Base-by-base conservation (phyloP, 2,113 vertebrate genomes). In the Calypte anna region DNA sequence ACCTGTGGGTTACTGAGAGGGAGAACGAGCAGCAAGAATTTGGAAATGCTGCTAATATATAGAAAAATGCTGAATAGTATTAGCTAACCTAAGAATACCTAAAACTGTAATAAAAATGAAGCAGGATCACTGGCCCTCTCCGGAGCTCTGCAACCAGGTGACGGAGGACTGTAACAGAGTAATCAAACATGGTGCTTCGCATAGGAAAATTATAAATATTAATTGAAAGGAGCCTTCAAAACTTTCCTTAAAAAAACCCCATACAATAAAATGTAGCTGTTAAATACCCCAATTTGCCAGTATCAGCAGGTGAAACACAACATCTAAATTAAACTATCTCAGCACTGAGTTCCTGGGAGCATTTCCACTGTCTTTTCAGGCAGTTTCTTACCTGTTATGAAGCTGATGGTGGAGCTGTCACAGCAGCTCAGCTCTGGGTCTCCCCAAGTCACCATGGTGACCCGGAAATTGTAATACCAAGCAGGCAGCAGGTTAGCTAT, bases 391-490 rank as follows among this genome's bases (percentile, higher is more conserved):
- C 99, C 99, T 98, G 99, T 99, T 19, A 99, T 96, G 67, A 99
- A 99, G 98, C 99, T 99, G 59, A 98, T 98, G 12, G 99, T 99
- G 73, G 99, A 98, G 72, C 98, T 97, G 85, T 99, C 99, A 69
- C 99, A 99, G 93, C 99, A 99, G 97, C 98, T 99, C 87, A 98
- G 84, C 27, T 98, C 98, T 6, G 99, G 99, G 20, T 99, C 98
- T 17, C 99, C 99, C 99, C 99, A 99, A 0, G 98, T 99, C 73
- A 99, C 99, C 99, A 99, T 99, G 95, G 98, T 98, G 86, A 99
- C 99, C 5, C 99, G 97, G 48, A 99, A 99, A 95, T 98, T 99
- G 88, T 99, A 99, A 85, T 99, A 99, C 99, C 99, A 99, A 2
- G 99, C 99, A 2, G 99, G 99, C 84, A 99, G 94, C 76, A 99